These are phyloP conservation scores for Eulithis testata DNA, from an alignment of 2,888 invertebrate species.

Conservation along the genomic window DNA sequence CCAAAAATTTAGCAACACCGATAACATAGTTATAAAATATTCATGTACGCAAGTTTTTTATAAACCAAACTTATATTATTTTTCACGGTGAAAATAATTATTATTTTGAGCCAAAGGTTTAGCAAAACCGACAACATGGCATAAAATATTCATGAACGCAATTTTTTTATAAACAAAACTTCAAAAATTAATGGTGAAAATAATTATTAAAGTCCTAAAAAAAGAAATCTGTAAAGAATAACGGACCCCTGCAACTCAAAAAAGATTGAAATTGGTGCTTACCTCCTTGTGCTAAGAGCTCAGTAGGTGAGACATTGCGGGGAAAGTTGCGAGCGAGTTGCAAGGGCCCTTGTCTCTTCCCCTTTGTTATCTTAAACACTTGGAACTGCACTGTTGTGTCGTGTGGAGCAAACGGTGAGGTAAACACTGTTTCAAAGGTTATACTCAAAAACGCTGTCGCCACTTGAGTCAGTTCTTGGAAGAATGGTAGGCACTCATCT, in stretches of 20 bases:
- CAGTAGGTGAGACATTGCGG: constrained; percentile 52
- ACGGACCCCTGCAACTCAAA: neutral
- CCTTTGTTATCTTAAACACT: constrained; percentile 73
- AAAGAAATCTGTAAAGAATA: too few species aligned
- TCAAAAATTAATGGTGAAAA: too few species aligned
- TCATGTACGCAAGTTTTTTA: too few species aligned
- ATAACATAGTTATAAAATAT: too few species aligned
- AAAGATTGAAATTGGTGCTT: constrained; percentile 1
- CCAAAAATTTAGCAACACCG: too few species aligned
- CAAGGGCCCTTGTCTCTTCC: constrained; percentile 64
- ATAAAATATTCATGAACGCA: too few species aligned
- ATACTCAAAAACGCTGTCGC: neutral
- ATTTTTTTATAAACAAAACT: too few species aligned
- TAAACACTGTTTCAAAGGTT: constrained; percentile 22
- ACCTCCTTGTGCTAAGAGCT: constrained; percentile 35
- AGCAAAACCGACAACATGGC: too few species aligned
- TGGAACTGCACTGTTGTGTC: constrained; percentile 52
- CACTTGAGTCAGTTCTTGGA: neutral
- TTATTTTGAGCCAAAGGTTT: too few species aligned
- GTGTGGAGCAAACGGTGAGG: constrained; percentile 43
- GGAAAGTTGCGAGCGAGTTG: constrained; percentile 61
- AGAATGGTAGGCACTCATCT: neutral
- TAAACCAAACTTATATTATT: neutral
- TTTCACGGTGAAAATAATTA: neutral
- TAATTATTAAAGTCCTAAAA: too few species aligned